Evolutionary conservation across 2,888 invertebrate genomes (phyloP).

Genomic region (Rotaria sp.): DNA sequence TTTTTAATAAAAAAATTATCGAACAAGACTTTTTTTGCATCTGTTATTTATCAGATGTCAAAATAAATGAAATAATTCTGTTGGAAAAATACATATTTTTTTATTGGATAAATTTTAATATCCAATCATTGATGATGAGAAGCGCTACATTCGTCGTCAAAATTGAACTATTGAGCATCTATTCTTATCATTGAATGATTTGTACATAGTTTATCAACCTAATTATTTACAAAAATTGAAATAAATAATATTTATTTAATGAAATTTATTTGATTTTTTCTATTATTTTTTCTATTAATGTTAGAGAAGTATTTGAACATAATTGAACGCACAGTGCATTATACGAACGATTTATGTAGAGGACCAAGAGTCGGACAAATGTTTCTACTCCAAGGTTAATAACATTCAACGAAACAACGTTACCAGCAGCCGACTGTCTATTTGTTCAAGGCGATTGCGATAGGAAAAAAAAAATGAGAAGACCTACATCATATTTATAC

Average conservation of each 20-base stretch:
- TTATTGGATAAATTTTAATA: not conserved
- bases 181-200: not conserved
- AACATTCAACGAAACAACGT: constrained; percentile 3
- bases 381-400: constrained; percentile 12
- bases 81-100: not conserved
- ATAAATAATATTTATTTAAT: not conserved
- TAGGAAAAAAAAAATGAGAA: not conserved
- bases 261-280: not conserved
- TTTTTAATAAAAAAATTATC: constrained; percentile 37
- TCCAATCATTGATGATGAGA: not conserved
- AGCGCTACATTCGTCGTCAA: constrained; percentile 15
- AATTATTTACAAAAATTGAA: not conserved
- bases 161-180: constrained; percentile 17
- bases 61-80: too few species aligned
- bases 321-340: not conserved
- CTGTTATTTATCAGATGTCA: constrained; percentile 31
- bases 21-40: constrained; percentile 32
- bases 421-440: not conserved
- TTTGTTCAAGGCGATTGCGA: constrained; percentile 4
- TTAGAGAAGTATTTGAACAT: not conserved
- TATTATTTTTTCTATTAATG: not conserved
- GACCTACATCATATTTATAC: not conserved
- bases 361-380: constrained; percentile 19
- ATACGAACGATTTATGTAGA: constrained; percentile 14
- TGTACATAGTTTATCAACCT: not conserved